Evolutionary conservation across 1,140 invertebrate species (phyloP).

Genomic region (Drosophila tani): DNA sequence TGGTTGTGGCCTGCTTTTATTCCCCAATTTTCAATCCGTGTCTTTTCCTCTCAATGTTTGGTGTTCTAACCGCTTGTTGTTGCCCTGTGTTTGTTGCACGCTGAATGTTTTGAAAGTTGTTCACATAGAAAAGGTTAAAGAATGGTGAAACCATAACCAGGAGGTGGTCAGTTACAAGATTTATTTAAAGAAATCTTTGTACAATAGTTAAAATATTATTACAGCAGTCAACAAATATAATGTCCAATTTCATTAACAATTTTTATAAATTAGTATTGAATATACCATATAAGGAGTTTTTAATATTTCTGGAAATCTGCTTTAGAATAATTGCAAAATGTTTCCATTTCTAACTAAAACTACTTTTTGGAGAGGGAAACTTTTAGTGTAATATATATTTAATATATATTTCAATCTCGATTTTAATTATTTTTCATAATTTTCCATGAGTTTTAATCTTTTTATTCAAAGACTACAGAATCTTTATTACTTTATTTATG

Average conservation of each 20-base stretch:
- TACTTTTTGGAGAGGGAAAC: too few relatives aligned
- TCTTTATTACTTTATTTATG: neutral
- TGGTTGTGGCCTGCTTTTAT: slow-evolving; percentile 36
- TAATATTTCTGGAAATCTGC: neutral
- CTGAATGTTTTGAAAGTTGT: slow-evolving; percentile 9
- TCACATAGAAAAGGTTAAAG: neutral
- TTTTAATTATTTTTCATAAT: neutral
- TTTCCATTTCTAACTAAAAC: neutral
- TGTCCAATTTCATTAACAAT: neutral
- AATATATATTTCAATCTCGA: neutral
- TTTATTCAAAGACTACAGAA: neutral
- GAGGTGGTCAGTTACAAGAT: too few relatives aligned
- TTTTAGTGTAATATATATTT: neutral
- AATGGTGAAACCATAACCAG: neutral
- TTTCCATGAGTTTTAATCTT: neutral
- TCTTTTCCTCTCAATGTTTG: slow-evolving; percentile 19
- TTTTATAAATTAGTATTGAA: neutral
- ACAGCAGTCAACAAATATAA: too few relatives aligned
- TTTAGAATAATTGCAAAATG: neutral
- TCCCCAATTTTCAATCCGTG: slow-evolving; percentile 2
- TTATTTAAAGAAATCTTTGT: too few relatives aligned
- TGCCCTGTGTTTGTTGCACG: slow-evolving; percentile 27
- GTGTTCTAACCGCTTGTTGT: slow-evolving; percentile 37
- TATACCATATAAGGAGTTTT: neutral
- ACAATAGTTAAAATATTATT: too few relatives aligned